A percentile compares a stretch with the other conserved stretches of the same genome.
Conservation (phyloP, 2,888 invertebrate genomes). For the Adelognathus sp. region DNA sequence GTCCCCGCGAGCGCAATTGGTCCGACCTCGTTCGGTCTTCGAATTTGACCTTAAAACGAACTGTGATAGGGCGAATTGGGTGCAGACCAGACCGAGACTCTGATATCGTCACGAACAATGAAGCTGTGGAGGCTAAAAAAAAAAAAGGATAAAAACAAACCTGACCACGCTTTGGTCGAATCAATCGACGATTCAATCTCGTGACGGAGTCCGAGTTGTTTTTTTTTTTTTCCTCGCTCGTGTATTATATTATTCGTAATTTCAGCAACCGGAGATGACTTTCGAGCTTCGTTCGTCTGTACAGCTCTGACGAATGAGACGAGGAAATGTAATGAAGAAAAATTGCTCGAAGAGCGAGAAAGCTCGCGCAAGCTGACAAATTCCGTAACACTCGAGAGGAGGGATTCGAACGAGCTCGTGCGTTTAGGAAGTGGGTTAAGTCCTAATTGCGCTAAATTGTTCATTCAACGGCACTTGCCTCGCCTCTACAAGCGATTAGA, state of each 20-base stretch:
- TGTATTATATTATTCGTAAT: background rate
- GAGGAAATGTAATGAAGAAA: conserved; percentile 18
- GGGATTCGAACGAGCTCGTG: conserved; percentile 22
- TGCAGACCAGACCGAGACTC: conserved; percentile 8
- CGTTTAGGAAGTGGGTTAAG: conserved; percentile 75
- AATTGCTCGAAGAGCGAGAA: background rate
- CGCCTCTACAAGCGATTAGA: conserved; percentile 71
- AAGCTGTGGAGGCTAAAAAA: background rate
- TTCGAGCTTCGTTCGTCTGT: background rate
- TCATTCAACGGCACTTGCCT: conserved; percentile 74
- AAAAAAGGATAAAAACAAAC: background rate
- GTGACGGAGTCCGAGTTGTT: background rate
- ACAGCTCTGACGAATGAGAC: background rate
- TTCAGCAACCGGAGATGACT: background rate
- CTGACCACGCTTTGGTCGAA: conserved; percentile 21
- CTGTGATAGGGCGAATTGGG: conserved; percentile 18
- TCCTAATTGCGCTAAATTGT: conserved; percentile 77
- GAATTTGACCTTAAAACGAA: conserved; percentile 51
- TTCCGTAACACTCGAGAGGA: conserved; percentile 37
- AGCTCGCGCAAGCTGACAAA: conserved; percentile 29
- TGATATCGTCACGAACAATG: conserved; percentile 1
- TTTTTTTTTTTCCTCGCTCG: background rate
- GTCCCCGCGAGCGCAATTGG: conserved; percentile 34
- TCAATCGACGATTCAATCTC: conserved; percentile 16
- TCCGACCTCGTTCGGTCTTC: conserved; percentile 50